Conservation (phyloP, 23 tunicate genomes). For the Phallusia fumigata region DNA sequence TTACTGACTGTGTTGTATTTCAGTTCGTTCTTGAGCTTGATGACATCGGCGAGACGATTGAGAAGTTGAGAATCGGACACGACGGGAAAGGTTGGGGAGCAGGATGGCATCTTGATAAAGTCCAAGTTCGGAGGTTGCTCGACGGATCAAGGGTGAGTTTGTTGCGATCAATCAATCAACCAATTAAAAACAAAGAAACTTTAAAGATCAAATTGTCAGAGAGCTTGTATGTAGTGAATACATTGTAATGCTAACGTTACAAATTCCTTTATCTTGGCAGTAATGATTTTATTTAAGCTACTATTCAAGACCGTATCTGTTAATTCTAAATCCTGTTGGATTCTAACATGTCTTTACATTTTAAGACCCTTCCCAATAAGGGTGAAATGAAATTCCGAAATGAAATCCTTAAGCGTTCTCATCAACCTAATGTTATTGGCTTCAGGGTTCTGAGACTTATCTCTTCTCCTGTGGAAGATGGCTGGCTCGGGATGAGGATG, state of each 20-base stretch:
- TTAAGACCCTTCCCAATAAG: too few species aligned
- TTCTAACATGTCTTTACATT: too few species aligned
- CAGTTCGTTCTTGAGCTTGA: slow-evolving; percentile 93
- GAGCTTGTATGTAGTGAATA: too few species aligned
- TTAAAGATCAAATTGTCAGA: too few species aligned
- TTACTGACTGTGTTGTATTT: not conserved
- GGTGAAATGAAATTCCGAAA: too few species aligned
- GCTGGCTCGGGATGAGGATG: slow-evolving; percentile 99
- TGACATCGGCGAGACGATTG: slow-evolving; percentile 89
- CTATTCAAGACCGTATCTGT: too few species aligned
- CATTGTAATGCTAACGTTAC: too few species aligned
- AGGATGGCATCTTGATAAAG: slow-evolving; percentile 98
- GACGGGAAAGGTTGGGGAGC: slow-evolving; percentile 96
- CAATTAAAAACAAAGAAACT: too few species aligned
- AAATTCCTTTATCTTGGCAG: too few species aligned
- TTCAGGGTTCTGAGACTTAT: slow-evolving; percentile 62
- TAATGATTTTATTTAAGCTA: too few species aligned
- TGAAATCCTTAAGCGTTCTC: not conserved
- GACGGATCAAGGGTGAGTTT: slow-evolving; percentile 60
- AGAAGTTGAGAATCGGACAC: slow-evolving; percentile 92
- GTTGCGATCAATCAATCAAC: too few species aligned
- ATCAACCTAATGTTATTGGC: not conserved
- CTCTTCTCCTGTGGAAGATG: slow-evolving; percentile 49
- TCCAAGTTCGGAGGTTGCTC: slow-evolving; percentile 76
- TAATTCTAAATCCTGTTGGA: too few species aligned